Evolutionary conservation across 2,797 vertebrate genomes (phyloP).

Genomic region (Lepus townsendii): DNA sequence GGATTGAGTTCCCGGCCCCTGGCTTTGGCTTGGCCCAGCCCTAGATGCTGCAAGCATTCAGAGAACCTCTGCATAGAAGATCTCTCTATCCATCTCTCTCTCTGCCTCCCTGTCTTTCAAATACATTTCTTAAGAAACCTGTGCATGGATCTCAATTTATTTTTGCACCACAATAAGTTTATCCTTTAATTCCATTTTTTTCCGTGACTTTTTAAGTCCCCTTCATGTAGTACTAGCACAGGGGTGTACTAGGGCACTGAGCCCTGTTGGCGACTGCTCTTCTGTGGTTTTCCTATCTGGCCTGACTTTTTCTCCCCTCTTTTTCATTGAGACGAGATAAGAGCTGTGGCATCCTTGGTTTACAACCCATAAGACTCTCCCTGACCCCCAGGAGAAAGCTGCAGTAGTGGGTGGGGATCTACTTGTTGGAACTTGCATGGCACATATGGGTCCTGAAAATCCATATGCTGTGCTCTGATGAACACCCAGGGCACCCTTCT

Average conservation of each 20-base stretch:
- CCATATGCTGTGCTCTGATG: not conserved
- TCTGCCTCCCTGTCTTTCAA: no score
- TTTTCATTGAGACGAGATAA: not conserved
- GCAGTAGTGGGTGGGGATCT: not conserved
- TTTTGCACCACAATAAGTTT: no score
- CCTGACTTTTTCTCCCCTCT: not conserved
- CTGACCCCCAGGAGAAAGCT: not conserved
- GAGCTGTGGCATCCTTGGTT: not conserved
- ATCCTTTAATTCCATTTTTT: no score
- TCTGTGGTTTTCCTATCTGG: not conserved
- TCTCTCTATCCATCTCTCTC: no score
- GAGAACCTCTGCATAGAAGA: no score
- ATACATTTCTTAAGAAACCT: no score
- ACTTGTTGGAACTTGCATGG: not conserved
- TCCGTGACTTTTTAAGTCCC: no score
- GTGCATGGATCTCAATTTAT: no score
- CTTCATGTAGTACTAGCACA: fast-evolving
- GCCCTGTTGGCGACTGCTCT: not conserved
- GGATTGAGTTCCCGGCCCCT: no score
- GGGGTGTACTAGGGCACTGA: fast-evolving
- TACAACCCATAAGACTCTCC: not conserved
- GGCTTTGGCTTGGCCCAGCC: no score
- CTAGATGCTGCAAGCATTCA: no score
- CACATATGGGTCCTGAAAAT: not conserved
- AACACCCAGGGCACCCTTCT: not conserved